Evolutionary conservation across 2,888 invertebrate species (phyloP).

Genomic region (Fissipunctia ypsillon): DNA sequence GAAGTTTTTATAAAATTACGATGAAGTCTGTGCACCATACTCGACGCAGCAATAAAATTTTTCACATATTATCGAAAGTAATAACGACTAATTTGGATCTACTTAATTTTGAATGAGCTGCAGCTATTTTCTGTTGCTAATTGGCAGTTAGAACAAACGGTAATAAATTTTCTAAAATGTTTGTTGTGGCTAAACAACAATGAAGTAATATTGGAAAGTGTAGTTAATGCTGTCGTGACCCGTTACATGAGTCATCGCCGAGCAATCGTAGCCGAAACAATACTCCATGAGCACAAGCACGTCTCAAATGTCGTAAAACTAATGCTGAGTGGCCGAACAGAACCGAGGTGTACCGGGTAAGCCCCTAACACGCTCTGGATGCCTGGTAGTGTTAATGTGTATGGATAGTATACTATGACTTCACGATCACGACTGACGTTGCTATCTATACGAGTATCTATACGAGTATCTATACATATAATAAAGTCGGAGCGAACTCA

Average conservation of each 20-base stretch:
- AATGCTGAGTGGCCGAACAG: constrained; percentile 10
- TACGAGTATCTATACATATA: too few relatives aligned
- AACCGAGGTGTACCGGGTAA: constrained; percentile 12
- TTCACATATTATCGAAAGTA: not conserved
- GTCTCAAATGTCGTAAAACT: constrained; percentile 34
- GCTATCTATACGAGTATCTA: too few relatives aligned
- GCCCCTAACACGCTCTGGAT: constrained; percentile 7
- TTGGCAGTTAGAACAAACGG: not conserved
- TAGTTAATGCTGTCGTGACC: constrained; percentile 62
- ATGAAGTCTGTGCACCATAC: not conserved
- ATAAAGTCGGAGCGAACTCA: too few relatives aligned
- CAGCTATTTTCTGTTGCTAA: constrained; percentile 2
- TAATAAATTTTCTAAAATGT: constrained; percentile 6
- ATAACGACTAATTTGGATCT: not conserved
- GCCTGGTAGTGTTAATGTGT: too few relatives aligned
- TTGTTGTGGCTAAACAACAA: constrained; percentile 49
- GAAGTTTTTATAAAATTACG: not conserved
- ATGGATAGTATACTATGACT: too few relatives aligned
- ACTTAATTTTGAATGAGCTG: not conserved
- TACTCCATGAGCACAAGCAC: constrained; percentile 25
- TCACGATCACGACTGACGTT: too few relatives aligned
- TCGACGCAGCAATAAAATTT: not conserved
- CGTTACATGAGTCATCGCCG: constrained; percentile 36
- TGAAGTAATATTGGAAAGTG: constrained; percentile 73
- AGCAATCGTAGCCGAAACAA: constrained; percentile 35